Conservation (phyloP, 2,888 invertebrate genomes). For the Leistus spinibarbis region DNA sequence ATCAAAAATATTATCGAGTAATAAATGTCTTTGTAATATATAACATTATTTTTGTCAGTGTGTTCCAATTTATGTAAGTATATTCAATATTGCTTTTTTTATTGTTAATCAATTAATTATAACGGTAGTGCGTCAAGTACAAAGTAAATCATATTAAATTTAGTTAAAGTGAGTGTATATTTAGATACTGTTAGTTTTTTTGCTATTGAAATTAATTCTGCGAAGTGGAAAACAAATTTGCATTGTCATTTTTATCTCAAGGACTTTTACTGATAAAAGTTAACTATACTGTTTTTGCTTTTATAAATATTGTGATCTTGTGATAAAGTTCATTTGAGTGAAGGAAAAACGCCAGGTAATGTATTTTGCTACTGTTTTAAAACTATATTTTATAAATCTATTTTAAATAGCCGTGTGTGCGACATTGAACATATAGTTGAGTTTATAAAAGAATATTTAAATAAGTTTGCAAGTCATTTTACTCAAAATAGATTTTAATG, state of each 20-base stretch:
- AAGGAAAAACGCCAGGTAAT: not conserved
- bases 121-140: not conserved
- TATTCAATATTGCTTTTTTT: not conserved
- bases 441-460: too few relatives aligned
- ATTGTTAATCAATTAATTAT: not conserved
- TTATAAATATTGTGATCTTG: not conserved
- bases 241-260: constrained; percentile 35
- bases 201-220: constrained; percentile 25
- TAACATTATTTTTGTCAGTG: constrained; percentile 26
- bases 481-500: not conserved
- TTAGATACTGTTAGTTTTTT: constrained; percentile 15
- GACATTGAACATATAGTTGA: constrained; percentile 7
- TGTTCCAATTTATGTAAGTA: not conserved
- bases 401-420: not conserved
- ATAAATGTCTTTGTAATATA: constrained; percentile 59
- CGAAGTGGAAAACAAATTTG: constrained; percentile 31
- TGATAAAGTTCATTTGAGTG: not conserved
- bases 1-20: constrained; percentile 57
- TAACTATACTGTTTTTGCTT: not conserved
- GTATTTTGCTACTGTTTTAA: not conserved
- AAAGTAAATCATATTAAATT: not conserved
- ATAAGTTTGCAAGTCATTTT: not conserved
- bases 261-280: constrained; percentile 32
- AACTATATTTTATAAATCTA: not conserved
- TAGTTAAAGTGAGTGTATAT: constrained; percentile 1